Base-by-base conservation (phyloP, 2,888 invertebrate genomes). In the Thera britannica region DNA sequence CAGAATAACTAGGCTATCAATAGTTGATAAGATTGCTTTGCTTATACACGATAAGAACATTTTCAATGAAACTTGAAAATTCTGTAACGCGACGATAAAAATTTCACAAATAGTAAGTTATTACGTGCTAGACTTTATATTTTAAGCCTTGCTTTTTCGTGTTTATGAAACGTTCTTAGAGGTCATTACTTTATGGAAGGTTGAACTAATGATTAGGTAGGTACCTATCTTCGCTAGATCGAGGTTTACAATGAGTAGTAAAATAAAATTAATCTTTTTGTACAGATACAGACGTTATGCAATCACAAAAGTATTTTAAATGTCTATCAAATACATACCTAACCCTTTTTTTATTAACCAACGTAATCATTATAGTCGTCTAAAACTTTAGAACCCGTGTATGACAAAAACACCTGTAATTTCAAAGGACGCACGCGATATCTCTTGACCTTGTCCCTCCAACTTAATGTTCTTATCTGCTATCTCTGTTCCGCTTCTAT, bases 401-500 rank as follows among this genome's bases (percentile, higher is more conserved):
- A 41, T 48, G 11, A 51, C 44, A 59, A 59, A 68, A 68, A 64
- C 23, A 48, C 51, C 35, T 55, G 46, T 56, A 49, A 23, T 34
- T 56, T 59, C 38, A 52, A 60, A 60, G 11, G 41, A 7, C 2
- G 3, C 2, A 49, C 35, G 48, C 12, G 5, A 46, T 61, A 52
- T 44, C 35, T 12, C 2, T 58, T 38, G 60, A 41, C 52, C 57
- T 60, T 57, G 23, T 68, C 38, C 3, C 12, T 51, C 55, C n/a
- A 57, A 36, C 62, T 49, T 9, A 0, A n/a, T 12, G 11, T 5
- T 9, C 12, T 2, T 54, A 48, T 62, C 7, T 51, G 62, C 62
- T 63, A 46, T 70, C 67, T 67, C 71, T 67, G 58, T 72, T 72
- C 68, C 66, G 23, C 60, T 57, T 41, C 44, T 63, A 35, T 56